Evolutionary conservation across 2,113 vertebrate species (phyloP), one percentile per base, ranked within the genome.

Genomic region (Peucedramus taeniatus): DNA sequence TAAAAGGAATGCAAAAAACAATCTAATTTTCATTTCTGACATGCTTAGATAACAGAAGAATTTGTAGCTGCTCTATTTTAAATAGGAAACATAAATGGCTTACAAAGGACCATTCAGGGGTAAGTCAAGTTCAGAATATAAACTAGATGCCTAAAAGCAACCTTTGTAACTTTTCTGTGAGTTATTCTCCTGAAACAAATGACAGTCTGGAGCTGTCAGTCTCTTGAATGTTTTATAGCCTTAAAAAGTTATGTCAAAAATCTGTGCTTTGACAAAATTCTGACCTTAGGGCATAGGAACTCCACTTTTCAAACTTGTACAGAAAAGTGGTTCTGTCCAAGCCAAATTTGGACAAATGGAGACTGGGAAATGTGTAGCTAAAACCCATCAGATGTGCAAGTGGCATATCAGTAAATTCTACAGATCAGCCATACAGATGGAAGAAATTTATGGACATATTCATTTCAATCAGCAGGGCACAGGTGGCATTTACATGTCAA

Each of bases 21-120:
- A 86, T 89, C 90, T 90, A 31, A 86, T 80, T 94, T 96, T 95
- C 11, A 49, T 68, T 96, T 86, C 90, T 95, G 87, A 92, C 88
- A 66, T 93, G 63, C 51, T 94, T 81, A 96, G 85, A 91, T 96
- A 93, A 94, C 59, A 83, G 82, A 85, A 74, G 90, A 75, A 86
- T 71, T 92, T 70, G 51, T 82, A 93, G 70, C 37, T 49, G 22
- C n/a, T 96, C 44, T 81, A 10, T 60, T 93, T 93, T 71, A 92
- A 91, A 81, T 89, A 31, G 51, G 60, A 90, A 87, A 56, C 44
- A 59, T 66, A 86, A 90, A 90, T 77, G 85, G 39, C 49, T 88
- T 88, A 68, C 51, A 71, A 86, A 91, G 70, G 76, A 93, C 79
- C 31, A 45, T 83, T 94, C 47, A 83, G 71, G 57, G 59, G 44